Conservation (phyloP, 2,888 invertebrate species). For the Ormyrus labotus region DNA sequence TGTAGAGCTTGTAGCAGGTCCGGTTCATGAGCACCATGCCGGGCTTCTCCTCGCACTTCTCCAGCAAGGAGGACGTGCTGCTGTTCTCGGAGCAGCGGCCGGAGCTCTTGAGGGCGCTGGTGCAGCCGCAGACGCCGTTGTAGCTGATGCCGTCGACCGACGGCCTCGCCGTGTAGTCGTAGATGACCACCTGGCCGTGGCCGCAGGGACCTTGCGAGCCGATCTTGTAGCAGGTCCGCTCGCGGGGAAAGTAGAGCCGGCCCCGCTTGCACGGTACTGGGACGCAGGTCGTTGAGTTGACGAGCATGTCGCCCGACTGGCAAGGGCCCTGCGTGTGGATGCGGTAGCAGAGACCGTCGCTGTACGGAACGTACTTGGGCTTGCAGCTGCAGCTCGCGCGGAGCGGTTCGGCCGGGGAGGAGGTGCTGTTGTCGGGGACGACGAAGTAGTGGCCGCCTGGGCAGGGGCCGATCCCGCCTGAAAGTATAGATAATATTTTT, state of each 20-base stretch:
- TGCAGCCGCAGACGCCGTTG: conserved; percentile 88
- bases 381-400: conserved; percentile 84
- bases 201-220: conserved; percentile 87
- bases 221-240: conserved; percentile 86
- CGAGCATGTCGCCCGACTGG: conserved; percentile 81
- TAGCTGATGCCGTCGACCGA: conserved; percentile 89
- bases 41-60: conserved; percentile 79
- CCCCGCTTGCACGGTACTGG: conserved; percentile 86
- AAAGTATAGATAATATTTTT: conserved; percentile 53
- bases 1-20: conserved; percentile 86
- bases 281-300: conserved; percentile 83
- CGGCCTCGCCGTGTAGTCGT: conserved; percentile 87
- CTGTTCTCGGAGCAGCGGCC: conserved; percentile 67
- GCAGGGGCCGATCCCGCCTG: conserved; percentile 87
- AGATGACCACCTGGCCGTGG: conserved; percentile 85
- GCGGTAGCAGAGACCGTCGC: conserved; percentile 85
- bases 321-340: conserved; percentile 89
- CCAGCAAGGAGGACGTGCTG: conserved; percentile 52
- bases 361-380: conserved; percentile 81
- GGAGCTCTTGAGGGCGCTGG: conserved; percentile 73
- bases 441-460: conserved; percentile 84
- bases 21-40: conserved; percentile 83
- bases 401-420: conserved; percentile 57
- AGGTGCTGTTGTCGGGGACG: conserved; percentile 68
- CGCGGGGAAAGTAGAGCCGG: conserved; percentile 85